Base-by-base conservation (phyloP, 2,113 vertebrate genomes). In the Vimba vimba region DNA sequence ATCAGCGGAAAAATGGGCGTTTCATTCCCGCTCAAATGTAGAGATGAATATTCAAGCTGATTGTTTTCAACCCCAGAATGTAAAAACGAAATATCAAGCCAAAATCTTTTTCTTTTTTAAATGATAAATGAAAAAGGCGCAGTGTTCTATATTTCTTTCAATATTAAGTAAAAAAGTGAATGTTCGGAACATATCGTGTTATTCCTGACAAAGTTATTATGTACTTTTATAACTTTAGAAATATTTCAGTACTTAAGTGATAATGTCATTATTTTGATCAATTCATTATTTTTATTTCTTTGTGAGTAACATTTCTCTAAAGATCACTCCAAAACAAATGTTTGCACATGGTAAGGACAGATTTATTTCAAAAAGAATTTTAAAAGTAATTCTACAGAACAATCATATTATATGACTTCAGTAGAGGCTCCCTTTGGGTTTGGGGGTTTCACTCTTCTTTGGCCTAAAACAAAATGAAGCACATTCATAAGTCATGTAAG, bases 381-480 rank as follows among this genome's bases (percentile, higher is more conserved):
- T 59, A 45, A 33, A 73, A 39, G 8, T 62, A 39, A 25, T 15
- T 21, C 45, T 78, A 43, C 17, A 17, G 66, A 21, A 55, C 4
- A 83, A 43, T 87, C 79, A 76, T 82, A 82, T 86, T 83, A 43
- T 59, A 83, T 83, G 76, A 87, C 62, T 25, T 17, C 30, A 86
- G 59, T 75, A 77, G 71, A 86, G 66, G 23, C 57, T 79, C 23
- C 33, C 59, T 27, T 69, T 17, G 11, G 30, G 12, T 4, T 50
- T 71, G 10, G 6, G n/a, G 62, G 45, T 30, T 87, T 87, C 57
- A 87, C 64, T 87, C 86, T 83, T 87, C 86, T 79, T 87, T 87
- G 60, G 45, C 69, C 86, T 87, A 30, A 47, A n/a, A 39, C 55
- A 55, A 30, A 86, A 86, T 59, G 19, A 23, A 59, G 10, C 2